These are phyloP conservation scores for Stomorhina lunata DNA, from an alignment of 2,888 invertebrate genomes.

Conservation along the genomic window DNA sequence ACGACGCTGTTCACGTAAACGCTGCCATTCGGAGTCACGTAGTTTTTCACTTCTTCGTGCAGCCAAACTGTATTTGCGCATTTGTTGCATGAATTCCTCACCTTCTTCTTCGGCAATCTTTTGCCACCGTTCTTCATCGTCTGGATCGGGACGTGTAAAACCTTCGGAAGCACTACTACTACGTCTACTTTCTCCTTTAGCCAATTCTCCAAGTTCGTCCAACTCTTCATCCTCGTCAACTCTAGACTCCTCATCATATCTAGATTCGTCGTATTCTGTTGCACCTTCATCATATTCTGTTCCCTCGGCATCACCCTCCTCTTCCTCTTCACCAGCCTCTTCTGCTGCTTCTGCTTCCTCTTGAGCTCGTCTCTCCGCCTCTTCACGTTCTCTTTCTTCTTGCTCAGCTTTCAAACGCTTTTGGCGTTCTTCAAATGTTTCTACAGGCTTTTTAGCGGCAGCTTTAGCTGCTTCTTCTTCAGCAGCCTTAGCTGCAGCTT, in stretches of 20 bases:
- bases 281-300: conserved; percentile 69
- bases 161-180: conserved; percentile 77
- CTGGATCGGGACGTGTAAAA: conserved; percentile 76
- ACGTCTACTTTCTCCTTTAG: conserved; percentile 71
- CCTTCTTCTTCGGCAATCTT: conserved; percentile 78
- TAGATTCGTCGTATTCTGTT: conserved; percentile 66
- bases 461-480: conserved; percentile 75
- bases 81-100: conserved; percentile 77
- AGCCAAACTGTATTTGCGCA: conserved; percentile 77
- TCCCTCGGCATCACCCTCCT: conserved; percentile 71
- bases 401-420: conserved; percentile 76
- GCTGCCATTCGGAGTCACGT: conserved; percentile 79
- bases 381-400: conserved; percentile 75
- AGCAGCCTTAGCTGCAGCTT: conserved; percentile 77
- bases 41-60: conserved; percentile 77
- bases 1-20: conserved; percentile 77
- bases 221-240: conserved; percentile 69
- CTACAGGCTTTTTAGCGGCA: conserved; percentile 75
- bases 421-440: conserved; percentile 77
- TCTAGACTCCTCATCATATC: conserved; percentile 65
- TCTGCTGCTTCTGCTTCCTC: conserved; percentile 74
- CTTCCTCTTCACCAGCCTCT: conserved; percentile 71
- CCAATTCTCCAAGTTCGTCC: conserved; percentile 71
- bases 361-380: conserved; percentile 75
- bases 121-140: conserved; percentile 77